Evolutionary conservation across 2,888 invertebrate genomes (phyloP), one percentile per base, ranked within the genome.

Genomic region (Synergus gifuensis): DNA sequence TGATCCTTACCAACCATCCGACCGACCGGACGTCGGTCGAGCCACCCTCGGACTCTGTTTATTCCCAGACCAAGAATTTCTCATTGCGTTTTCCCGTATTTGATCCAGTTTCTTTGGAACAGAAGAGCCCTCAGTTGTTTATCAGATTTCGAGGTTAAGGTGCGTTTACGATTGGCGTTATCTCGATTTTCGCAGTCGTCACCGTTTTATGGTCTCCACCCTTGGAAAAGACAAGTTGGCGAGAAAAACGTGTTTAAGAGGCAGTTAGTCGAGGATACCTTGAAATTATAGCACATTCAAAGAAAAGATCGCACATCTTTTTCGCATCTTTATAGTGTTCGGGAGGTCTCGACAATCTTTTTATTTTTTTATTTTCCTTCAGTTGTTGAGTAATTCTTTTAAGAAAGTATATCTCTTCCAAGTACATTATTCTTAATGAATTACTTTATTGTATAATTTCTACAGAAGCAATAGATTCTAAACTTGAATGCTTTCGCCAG

Each of bases 1-100:
- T 88, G 89, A 90, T 91, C 89, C 90, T 90, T 89, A 85, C 85
- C 60, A 60, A 79, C 78, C 81, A 78, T 79, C 28, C 77, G 14
- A 76, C 81, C 69, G 67, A 81, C 79, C 64, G 78, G 81, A 83
- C 81, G 78, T 63, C 54, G 66, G 44, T 14, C 49, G 28, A 76
- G 14, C n/a, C 77, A 78, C 81, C 77, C 64, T 81, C 62, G 40
- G 82, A 82, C 28, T 28, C 80, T 80, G 76, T 78, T 80, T 79
- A 77, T 79, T 81, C 80, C 69, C 76, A 54, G 73, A 49, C 54
- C 46, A 62, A 62, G 58, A 64, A 40, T 49, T 66, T 46, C 40
- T 60, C 60, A 28, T 63, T 44, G n/a, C 0, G 5, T 12, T 28
- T 42, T 40, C 36, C 60, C 49, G 66, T 49, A 76, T 76, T 76